phyloP scores from a whole-genome alignment of 53 echinoderm and acorn worm genomes.

The Stichopus horrens region DNA sequence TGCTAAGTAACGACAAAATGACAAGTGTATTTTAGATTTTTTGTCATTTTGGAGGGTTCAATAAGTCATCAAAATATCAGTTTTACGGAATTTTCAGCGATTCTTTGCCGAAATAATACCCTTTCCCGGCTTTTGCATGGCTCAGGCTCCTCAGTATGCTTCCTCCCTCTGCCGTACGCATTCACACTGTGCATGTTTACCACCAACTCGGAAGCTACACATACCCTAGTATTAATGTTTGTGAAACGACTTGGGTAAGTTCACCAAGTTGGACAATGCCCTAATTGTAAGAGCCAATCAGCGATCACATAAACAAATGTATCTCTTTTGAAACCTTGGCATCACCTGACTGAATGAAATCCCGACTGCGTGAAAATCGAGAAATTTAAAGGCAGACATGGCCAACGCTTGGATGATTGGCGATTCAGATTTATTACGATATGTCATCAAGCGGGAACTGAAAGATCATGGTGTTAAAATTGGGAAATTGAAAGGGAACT shows the following conservation, averaged over 20 bases:
- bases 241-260: not conserved
- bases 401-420: slow-evolving; percentile 61
- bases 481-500: slow-evolving; percentile 31
- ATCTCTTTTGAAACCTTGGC: not conserved
- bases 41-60: no score
- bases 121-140: no score
- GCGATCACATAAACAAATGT: not conserved
- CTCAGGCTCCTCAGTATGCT: no score
- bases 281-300: not conserved
- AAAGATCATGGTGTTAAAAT: slow-evolving; percentile 58
- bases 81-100: no score
- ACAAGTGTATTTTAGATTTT: no score
- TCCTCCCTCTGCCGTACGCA: no score
- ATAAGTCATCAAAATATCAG: no score
- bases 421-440: slow-evolving; percentile 69
- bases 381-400: not conserved
- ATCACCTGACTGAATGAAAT: not conserved
- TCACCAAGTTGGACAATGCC: not conserved
- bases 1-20: no score
- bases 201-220: no score
- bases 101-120: no score
- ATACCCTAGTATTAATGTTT: no score
- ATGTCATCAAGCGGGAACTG: slow-evolving; percentile 84
- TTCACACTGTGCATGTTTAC: no score
- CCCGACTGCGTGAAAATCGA: not conserved